These are phyloP conservation scores for Halcyon leucocephala DNA, from an alignment of 2,797 vertebrate species.

Conservation along the genomic window DNA sequence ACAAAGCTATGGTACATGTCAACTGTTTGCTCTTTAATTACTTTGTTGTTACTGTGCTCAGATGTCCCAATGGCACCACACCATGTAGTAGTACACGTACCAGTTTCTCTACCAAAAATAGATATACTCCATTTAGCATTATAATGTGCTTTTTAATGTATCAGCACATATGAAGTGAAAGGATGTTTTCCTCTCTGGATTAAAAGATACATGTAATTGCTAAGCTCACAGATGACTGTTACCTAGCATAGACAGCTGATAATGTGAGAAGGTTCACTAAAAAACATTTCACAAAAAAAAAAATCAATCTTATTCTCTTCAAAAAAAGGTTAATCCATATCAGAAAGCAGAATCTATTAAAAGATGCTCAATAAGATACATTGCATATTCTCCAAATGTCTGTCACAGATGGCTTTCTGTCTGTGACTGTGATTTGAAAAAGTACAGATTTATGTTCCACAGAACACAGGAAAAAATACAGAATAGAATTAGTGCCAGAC, in stretches of 20 bases:
- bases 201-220: conserved; percentile 12
- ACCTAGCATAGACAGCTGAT: neutral
- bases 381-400: conserved; percentile 34
- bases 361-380: conserved; percentile 26
- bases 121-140: neutral
- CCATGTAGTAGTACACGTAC: neutral
- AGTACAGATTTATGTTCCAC: conserved; percentile 27
- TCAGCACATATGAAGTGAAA: neutral
- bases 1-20: neutral
- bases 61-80: neutral
- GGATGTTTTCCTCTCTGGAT: neutral
- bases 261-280: neutral
- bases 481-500: conserved; percentile 10
- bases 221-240: neutral
- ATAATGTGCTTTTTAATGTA: neutral
- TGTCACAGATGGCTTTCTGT: conserved; percentile 59
- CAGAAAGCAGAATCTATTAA: conserved; percentile 43
- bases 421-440: conserved; percentile 39
- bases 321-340: conserved; percentile 3
- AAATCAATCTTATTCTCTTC: neutral
- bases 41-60: neutral
- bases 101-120: neutral
- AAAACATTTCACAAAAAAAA: neutral
- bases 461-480: conserved; percentile 23
- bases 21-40: neutral